Evolutionary conservation across 2,113 vertebrate genomes (phyloP), one percentile per base, ranked within the genome.

Genomic region (Semnornis frantzii): DNA sequence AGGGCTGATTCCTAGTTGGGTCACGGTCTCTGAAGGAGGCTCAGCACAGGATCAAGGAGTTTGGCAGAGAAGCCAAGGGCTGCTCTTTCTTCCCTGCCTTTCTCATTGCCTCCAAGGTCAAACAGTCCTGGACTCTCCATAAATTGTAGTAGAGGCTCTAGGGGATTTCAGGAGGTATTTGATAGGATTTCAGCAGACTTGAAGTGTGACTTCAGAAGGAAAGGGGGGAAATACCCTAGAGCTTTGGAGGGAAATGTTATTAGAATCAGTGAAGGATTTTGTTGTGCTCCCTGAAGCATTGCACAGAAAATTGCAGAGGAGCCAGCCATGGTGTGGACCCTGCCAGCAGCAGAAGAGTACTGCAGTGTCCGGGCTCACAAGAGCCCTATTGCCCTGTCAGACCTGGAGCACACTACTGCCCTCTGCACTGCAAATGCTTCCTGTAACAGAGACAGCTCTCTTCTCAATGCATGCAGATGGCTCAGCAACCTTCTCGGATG

Each of bases 211-310:
- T 96, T 90, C 71, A 54, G 55, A 73, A 39, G 52, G 68, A 59
- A 3, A 19, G 68, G 19, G 48, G n/a, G 37, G 30, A 50, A 92
- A 91, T 57, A 87, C 71, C 59, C 81, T 72, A 83, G 59, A 83
- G 94, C 87, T 89, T 91, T 81, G 34, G 76, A 76, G n/a, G 69
- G 54, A 93, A 95, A 89, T 6, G 2, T 93, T 94, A 93, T 91
- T 85, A 88, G 89, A 81, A 48, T 81, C 92, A 93, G 76, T 88
- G 85, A 95, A 96, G 95, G 87, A 81, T 87, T 96, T 85, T 85
- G 62, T 65, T 78, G 87, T 8, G 57, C 58, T 95, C 68, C 93
- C 63, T 89, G 87, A 95, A 93, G 94, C 10, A 0, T 64, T 92
- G 58, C 72, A 83, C 62, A 94, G 90, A 92, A 95, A 94, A 95